Conservation (phyloP, 1,140 invertebrate genomes). For the Samia ricini region DNA sequence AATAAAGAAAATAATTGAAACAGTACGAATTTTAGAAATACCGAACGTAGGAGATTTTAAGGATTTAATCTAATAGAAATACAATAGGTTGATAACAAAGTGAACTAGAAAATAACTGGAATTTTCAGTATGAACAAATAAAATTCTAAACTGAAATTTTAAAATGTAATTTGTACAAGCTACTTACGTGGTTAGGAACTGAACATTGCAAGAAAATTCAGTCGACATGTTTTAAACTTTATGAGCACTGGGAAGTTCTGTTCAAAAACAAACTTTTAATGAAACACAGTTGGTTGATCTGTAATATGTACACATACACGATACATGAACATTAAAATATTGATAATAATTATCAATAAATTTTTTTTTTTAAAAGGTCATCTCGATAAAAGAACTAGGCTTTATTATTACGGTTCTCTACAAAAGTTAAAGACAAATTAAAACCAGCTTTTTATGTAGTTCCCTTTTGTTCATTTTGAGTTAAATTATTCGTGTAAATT, state of each 20-base stretch:
- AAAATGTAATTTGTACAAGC: constrained; percentile 6
- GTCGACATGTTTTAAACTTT: constrained; percentile 41
- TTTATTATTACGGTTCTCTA: too few species aligned
- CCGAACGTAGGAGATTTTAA: too few species aligned
- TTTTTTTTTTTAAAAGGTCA: too few species aligned
- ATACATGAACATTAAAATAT: too few species aligned
- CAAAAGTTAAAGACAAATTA: too few species aligned
- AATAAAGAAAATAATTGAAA: too few species aligned
- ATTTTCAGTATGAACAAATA: background rate
- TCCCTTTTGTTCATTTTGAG: too few species aligned
- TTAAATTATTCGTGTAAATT: too few species aligned
- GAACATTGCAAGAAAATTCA: constrained; percentile 44
- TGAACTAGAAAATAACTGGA: background rate
- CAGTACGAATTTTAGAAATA: too few species aligned
- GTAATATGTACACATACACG: background rate
- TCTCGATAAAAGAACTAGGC: too few species aligned
- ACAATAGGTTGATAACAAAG: background rate
- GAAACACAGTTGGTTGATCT: constrained; percentile 51
- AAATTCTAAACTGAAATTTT: background rate
- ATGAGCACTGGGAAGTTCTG: constrained; percentile 43
- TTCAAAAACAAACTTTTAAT: constrained; percentile 66
- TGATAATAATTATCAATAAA: too few species aligned
- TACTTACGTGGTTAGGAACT: constrained; percentile 14
- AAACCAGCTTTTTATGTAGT: too few species aligned
- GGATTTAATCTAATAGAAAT: background rate